Conservation (phyloP, 1,140 invertebrate species). For the Maniola jurtina region DNA sequence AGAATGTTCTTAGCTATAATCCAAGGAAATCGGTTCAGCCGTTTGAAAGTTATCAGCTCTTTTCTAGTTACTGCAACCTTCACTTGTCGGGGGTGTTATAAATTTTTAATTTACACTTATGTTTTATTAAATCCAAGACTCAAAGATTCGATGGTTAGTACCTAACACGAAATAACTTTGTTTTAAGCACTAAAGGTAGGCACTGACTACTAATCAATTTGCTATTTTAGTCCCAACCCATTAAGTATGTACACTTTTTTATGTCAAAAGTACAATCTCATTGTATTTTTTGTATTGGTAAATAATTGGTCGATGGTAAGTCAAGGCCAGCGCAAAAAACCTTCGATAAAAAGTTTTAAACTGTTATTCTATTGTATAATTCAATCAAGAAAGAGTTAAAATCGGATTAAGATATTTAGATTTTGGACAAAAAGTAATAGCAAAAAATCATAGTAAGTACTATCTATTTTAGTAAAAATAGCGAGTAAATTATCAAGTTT, state of each 20-base stretch:
- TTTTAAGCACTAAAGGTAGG: not conserved
- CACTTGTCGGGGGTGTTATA: no score
- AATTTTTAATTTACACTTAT: no score
- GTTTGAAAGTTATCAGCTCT: no score
- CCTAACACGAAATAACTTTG: no score
- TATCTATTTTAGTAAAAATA: not conserved
- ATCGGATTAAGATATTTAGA: constrained; percentile 1
- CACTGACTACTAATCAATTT: not conserved
- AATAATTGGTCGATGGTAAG: constrained; percentile 1
- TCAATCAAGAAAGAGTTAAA: not conserved
- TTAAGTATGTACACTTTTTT: not conserved
- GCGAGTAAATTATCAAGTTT: not conserved
- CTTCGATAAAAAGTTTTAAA: not conserved
- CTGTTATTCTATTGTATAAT: not conserved
- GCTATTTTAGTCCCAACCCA: not conserved
- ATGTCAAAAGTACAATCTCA: not conserved
- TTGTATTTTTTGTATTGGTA: not conserved
- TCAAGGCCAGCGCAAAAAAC: not conserved
- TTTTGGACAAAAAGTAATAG: not conserved
- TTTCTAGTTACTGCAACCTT: no score
- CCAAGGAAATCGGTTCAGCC: no score
- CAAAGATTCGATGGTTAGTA: no score
- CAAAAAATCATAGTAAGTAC: not conserved
- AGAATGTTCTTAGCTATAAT: no score
- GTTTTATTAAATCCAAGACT: no score